Percentiles rank a stretch among this genome's conserved stretches.
These are phyloP conservation scores for Ciona savignyi DNA, from an alignment of 23 tunicate genomes.

Conservation along the genomic window DNA sequence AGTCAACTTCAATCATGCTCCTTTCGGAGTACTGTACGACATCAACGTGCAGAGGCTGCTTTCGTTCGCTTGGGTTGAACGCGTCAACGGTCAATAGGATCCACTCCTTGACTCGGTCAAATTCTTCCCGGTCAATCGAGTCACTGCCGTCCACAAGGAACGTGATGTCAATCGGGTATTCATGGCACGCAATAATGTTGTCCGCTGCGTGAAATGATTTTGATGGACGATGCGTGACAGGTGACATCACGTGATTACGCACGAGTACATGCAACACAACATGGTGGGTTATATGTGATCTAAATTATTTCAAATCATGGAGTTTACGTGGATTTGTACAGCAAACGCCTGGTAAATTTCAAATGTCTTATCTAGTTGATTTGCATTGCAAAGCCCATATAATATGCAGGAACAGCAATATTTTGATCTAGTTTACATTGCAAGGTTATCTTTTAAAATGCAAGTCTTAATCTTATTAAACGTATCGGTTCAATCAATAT, in stretches of 20 bases:
- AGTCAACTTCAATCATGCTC: constrained; percentile 43
- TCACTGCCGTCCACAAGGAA: constrained; percentile 92
- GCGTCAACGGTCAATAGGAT: constrained; percentile 55
- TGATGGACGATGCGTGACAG: background rate
- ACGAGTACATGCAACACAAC: background rate
- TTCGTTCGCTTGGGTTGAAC: constrained; percentile 30
- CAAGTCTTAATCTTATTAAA: too few species aligned
- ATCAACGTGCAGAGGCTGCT: constrained; percentile 34
- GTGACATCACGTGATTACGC: background rate
- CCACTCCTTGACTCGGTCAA: constrained; percentile 54
- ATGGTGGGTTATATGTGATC: background rate
- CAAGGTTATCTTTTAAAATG: too few species aligned
- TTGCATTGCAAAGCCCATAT: too few species aligned
- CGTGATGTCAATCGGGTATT: constrained; percentile 68
- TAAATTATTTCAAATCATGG: background rate
- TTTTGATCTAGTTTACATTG: too few species aligned
- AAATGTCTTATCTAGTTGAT: too few species aligned
- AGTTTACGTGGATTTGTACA: too few species aligned
- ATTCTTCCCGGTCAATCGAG: constrained; percentile 75
- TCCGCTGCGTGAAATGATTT: constrained; percentile 1
- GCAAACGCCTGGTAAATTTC: too few species aligned
- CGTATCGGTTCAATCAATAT: too few species aligned
- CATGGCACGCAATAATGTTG: constrained; percentile 29
- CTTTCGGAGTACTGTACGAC: constrained; percentile 76
- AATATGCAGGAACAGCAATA: too few species aligned